Percentiles rank a stretch among this genome's conserved stretches.
phyloP scores from a whole-genome alignment of 2,888 invertebrate genomes.

The Stegophylla sp. region DNA sequence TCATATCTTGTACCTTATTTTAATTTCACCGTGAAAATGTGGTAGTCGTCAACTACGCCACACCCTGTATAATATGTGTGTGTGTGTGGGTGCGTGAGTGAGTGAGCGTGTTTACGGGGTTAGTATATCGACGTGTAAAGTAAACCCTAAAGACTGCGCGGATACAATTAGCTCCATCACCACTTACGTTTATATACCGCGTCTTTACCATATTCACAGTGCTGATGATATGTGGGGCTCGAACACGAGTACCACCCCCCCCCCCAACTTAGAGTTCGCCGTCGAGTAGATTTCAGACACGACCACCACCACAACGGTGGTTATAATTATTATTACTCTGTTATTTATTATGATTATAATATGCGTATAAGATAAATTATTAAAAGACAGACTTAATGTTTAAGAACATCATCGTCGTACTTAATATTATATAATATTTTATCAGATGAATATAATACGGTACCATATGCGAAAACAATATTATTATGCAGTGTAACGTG shows the following conservation, averaged over 20 bases:
- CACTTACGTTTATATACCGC: not conserved
- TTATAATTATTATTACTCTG: not conserved
- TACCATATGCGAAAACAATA: too few relatives aligned
- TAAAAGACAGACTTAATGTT: not conserved
- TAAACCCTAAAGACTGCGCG: not conserved
- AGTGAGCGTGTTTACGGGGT: too few relatives aligned
- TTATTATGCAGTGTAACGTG: too few relatives aligned
- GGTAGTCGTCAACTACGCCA: too few relatives aligned
- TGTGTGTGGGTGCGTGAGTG: too few relatives aligned
- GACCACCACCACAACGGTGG: not conserved
- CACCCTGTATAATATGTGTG: too few relatives aligned
- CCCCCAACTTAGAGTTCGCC: not conserved
- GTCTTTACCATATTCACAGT: slow-evolving; percentile 15
- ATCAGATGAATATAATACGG: too few relatives aligned
- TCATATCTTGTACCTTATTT: too few relatives aligned
- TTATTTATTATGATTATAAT: not conserved
- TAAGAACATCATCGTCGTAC: not conserved
- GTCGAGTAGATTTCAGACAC: not conserved
- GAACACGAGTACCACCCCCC: not conserved
- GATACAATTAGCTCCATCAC: slow-evolving; percentile 13
- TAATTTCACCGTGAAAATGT: too few relatives aligned
- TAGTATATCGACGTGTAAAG: not conserved
- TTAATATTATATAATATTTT: too few relatives aligned
- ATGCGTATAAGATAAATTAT: not conserved
- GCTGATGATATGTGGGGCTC: not conserved